Evolutionary conservation across 23 tunicate species (phyloP).

Genomic region (Ascidia mentula): DNA sequence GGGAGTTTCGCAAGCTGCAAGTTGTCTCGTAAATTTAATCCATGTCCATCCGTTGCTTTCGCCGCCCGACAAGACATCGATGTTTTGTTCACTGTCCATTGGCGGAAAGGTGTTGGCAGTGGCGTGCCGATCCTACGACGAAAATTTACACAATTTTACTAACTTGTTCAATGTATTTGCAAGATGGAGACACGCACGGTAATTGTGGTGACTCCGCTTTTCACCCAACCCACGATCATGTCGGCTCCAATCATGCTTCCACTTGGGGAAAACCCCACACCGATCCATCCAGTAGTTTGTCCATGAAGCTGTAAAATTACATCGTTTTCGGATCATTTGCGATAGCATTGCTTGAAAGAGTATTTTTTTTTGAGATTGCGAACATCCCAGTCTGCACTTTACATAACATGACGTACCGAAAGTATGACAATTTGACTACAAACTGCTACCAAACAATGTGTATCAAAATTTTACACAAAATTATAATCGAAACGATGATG

Average conservation of each 20-base stretch:
- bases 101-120: slow-evolving; percentile 30
- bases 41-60: slow-evolving; percentile 63
- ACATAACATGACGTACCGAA: too few relatives aligned
- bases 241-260: slow-evolving; percentile 42
- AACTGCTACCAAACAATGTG: too few relatives aligned
- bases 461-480: too few relatives aligned
- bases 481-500: too few relatives aligned
- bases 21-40: slow-evolving; percentile 44
- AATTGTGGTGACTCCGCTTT: not conserved
- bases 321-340: too few relatives aligned
- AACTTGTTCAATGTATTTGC: too few relatives aligned
- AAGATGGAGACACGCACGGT: too few relatives aligned
- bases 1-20: slow-evolving; percentile 48
- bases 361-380: too few relatives aligned
- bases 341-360: too few relatives aligned
- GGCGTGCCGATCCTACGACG: slow-evolving; percentile 50
- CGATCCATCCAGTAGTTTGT: slow-evolving; percentile 31
- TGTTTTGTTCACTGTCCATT: slow-evolving; percentile 52
- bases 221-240: slow-evolving; percentile 36
- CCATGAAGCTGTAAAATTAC: slow-evolving; percentile 30
- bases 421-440: too few relatives aligned
- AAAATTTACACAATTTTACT: too few relatives aligned
- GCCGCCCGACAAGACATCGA: slow-evolving; percentile 15
- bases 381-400: too few relatives aligned
- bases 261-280: slow-evolving; percentile 29